These are phyloP conservation scores for Chlorospingus semifuscus DNA, from an alignment of 2,797 vertebrate genomes.

Conservation along the genomic window DNA sequence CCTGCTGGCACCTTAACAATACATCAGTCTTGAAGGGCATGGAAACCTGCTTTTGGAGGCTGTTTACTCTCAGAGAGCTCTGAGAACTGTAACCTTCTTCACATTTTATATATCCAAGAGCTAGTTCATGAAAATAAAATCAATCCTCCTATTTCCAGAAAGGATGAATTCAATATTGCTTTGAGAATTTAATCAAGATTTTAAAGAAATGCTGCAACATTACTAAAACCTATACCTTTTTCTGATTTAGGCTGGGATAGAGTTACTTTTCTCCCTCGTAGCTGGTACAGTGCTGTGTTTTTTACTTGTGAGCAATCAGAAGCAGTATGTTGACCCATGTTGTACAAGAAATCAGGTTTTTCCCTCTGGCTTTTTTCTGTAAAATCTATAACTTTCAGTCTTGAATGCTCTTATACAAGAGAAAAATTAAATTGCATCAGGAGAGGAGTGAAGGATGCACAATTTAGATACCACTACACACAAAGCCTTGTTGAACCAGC, in stretches of 20 bases:
- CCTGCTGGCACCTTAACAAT: not conserved
- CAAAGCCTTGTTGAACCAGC: not conserved
- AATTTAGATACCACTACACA: not conserved
- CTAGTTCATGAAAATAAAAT: not conserved
- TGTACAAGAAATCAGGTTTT: not conserved
- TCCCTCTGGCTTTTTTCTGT: not conserved
- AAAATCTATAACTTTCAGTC: not conserved
- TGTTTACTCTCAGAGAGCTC: not conserved
- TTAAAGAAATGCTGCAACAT: not conserved
- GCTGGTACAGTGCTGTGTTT: not conserved
- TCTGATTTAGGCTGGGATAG: not conserved
- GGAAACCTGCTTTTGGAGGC: slow-evolving; percentile 8
- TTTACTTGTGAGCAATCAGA: not conserved
- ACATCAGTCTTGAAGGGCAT: not conserved
- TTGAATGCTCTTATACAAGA: not conserved
- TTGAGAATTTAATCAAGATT: not conserved
- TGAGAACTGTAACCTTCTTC: not conserved
- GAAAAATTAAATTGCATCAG: not conserved
- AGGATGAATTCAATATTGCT: not conserved
- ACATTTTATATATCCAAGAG: not conserved
- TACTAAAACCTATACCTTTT: not conserved
- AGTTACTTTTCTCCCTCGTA: not conserved
- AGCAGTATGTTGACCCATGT: not conserved
- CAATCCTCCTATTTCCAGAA: not conserved
- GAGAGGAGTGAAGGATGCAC: not conserved